These are phyloP conservation scores for Cyclophora albipunctata DNA, from an alignment of 2,888 invertebrate species.

Conservation along the genomic window DNA sequence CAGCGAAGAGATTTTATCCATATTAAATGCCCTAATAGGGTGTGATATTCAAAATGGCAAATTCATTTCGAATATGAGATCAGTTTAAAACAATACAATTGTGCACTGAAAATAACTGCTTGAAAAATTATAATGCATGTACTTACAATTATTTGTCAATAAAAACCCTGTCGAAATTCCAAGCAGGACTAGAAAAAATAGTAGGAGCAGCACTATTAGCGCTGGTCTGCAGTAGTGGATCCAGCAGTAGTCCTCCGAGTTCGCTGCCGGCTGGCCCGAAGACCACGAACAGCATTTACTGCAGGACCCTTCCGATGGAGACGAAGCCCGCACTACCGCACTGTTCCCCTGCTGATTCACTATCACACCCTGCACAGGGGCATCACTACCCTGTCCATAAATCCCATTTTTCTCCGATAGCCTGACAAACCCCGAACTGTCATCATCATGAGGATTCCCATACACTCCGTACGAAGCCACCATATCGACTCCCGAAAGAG, in stretches of 20 bases:
- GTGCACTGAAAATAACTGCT: too few relatives aligned
- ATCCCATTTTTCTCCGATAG: conserved; percentile 56
- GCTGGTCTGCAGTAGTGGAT: conserved; percentile 73
- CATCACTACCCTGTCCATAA: conserved; percentile 61
- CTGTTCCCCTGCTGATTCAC: conserved; percentile 72
- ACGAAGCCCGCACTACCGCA: conserved; percentile 55
- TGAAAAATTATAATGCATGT: conserved; percentile 7
- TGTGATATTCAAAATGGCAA: too few relatives aligned
- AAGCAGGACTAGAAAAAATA: conserved; percentile 73
- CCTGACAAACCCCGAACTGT: conserved; percentile 65
- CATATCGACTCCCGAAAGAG: conserved; percentile 69
- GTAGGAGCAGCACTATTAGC: conserved; percentile 65
- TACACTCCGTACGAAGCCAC: conserved; percentile 73
- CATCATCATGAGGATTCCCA: conserved; percentile 66
- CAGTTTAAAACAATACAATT: too few relatives aligned
- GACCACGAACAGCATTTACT: conserved; percentile 55
- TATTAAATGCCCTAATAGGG: too few relatives aligned
- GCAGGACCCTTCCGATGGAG: conserved; percentile 40
- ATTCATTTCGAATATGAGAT: too few relatives aligned
- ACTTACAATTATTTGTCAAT: conserved; percentile 77
- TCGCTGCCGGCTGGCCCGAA: conserved; percentile 48
- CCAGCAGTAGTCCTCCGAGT: conserved; percentile 71
- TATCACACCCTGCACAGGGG: conserved; percentile 67
- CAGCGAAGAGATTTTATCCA: too few relatives aligned
- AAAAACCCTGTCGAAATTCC: conserved; percentile 74